Percentiles rank a stretch among this genome's conserved stretches.
Evolutionary conservation across 2,797 vertebrate species (phyloP).

Genomic region (Varecia variegata): DNA sequence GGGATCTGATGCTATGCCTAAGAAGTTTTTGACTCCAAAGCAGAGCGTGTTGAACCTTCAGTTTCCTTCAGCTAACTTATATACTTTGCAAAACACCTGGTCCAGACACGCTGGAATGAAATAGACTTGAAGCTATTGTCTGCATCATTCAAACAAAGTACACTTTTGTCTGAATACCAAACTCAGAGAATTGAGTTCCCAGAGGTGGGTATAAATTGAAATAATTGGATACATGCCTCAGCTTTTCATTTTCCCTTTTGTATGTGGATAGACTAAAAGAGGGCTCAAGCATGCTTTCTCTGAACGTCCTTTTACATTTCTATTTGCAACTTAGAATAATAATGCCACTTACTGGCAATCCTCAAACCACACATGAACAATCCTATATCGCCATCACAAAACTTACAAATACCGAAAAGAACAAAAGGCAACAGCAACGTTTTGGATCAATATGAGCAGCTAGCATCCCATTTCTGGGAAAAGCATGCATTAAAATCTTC

Average conservation of each 20-base stretch:
- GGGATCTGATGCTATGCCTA: not conserved
- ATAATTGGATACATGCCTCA: not conserved
- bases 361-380: not conserved
- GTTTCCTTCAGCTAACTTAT: not conserved
- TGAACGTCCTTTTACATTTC: constrained; percentile 36
- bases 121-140: not conserved
- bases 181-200: not conserved
- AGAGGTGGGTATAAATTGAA: constrained; percentile 5
- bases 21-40: not conserved
- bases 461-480: constrained; percentile 55
- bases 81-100: not conserved
- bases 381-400: not conserved
- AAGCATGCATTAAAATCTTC: constrained; percentile 49
- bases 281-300: not conserved
- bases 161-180: not conserved
- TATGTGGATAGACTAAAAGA: not conserved
- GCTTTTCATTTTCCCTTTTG: not conserved
- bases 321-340: constrained; percentile 45
- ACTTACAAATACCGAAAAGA: constrained; percentile 21
- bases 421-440: constrained; percentile 18
- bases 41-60: not conserved
- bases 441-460: constrained; percentile 45
- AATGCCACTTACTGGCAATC: constrained; percentile 37
- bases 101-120: not conserved
- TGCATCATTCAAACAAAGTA: not conserved